Conservation (phyloP, 30 jellyfish, hydroid and myxozoan species). For the Aurelia aurita region DNA sequence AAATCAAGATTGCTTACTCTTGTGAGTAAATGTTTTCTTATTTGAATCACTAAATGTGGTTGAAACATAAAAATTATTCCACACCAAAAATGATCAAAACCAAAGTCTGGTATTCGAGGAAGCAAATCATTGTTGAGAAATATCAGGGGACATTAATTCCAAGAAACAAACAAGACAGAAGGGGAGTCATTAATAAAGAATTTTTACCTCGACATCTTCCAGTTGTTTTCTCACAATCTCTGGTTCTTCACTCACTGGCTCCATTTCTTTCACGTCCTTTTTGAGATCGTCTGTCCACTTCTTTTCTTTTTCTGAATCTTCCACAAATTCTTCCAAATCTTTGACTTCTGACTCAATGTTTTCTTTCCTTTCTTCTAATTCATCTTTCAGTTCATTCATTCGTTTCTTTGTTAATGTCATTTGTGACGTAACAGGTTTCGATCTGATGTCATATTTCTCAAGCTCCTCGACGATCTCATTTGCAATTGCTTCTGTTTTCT, state of each 20-base stretch:
- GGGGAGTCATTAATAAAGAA: neutral
- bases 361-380: slow-evolving; percentile 47
- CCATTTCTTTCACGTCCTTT: slow-evolving; percentile 28
- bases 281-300: slow-evolving; percentile 46
- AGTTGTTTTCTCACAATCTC: slow-evolving; percentile 69
- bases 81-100: too few species aligned
- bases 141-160: too few species aligned
- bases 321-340: slow-evolving; percentile 46
- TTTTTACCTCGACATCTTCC: slow-evolving; percentile 67
- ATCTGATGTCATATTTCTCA: slow-evolving; percentile 50
- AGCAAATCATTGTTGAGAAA: too few species aligned
- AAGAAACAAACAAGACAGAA: neutral
- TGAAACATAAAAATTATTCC: too few species aligned
- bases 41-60: too few species aligned
- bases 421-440: slow-evolving; percentile 59
- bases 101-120: too few species aligned
- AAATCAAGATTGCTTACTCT: too few species aligned
- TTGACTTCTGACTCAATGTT: slow-evolving; percentile 37
- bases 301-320: slow-evolving; percentile 17
- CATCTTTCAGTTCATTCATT: slow-evolving; percentile 59
- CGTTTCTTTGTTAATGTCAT: slow-evolving; percentile 53
- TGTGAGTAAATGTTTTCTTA: too few species aligned
- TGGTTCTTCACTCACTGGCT: slow-evolving; percentile 52
- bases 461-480: slow-evolving; percentile 59
- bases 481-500: slow-evolving; percentile 16